Evolutionary conservation across 2,113 vertebrate genomes (phyloP), one percentile per base, ranked within the genome.

Genomic region (Corythornis vintsioides): DNA sequence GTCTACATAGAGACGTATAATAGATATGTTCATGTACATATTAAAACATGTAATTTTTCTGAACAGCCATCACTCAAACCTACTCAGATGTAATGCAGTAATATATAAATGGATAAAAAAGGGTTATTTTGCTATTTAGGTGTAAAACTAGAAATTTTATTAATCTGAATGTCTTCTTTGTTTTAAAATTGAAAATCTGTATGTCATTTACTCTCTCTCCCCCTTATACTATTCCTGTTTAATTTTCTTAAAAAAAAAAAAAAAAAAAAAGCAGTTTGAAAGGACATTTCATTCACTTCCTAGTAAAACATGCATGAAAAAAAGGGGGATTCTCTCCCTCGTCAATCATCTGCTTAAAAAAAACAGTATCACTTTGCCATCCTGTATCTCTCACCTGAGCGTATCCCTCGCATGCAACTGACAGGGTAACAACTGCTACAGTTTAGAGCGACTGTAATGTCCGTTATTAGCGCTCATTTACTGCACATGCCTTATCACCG

Each of bases 391-490:
- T 57, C 28, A 40, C 19, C 47, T 5, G 8, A 59, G 15, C 1
- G 13, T 40, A 72, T 1, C 24, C 11, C 16, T 79, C 3, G 2
- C 28, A 45, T 1, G 15, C 43, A 26, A 6, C 61, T 13, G 59
- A 55, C 33, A 20, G 6, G 16, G 25, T 1, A 2, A 13, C 4
- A 55, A 21, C 13, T 17, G 7, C 20, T 17, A 11, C 12, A 20
- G 11, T n/a, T 20, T 2, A 26, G 13, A 28, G 8, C 56, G 20
- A 76, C 1, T 3, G 4, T 7, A 1, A 26, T 1, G 15, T 3
- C 35, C 10, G 3, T 29, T 38, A 56, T 8, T 29, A 24, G 69
- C 43, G 33, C 19, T 16, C 14, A 53, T 26, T 13, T 43, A 35
- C 24, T 20, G 24, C 22, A 11, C 3, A 31, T 3, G 1, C 2